Conservation (phyloP, 1,140 invertebrate species). For the Brachionus manjavacas region DNA sequence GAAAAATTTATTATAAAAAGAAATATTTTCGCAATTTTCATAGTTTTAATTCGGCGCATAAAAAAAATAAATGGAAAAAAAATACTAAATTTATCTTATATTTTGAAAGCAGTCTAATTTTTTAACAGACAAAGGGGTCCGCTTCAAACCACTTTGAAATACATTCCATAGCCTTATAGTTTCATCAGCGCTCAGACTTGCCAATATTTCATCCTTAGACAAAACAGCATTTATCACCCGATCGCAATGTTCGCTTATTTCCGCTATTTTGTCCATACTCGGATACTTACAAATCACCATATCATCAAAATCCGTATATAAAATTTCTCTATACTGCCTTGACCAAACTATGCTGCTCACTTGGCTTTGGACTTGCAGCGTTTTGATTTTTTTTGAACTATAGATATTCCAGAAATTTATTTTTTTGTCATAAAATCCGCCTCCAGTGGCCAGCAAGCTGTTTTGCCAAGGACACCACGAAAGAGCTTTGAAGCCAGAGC, state of each 20-base stretch:
- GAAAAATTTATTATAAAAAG: no score
- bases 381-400: conserved; percentile 63
- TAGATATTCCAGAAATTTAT: conserved; percentile 78
- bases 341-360: conserved; percentile 89
- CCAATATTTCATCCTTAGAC: conserved; percentile 84
- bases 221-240: conserved; percentile 82
- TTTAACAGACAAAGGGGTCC: background rate
- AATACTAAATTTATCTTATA: background rate
- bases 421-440: conserved; percentile 82
- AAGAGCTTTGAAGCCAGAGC: conserved; percentile 69
- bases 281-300: conserved; percentile 94
- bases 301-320: conserved; percentile 88
- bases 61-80: background rate
- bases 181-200: conserved; percentile 89
- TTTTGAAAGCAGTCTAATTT: conserved; percentile 12
- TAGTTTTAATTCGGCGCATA: background rate
- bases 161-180: conserved; percentile 92
- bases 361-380: conserved; percentile 51
- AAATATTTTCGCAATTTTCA: background rate
- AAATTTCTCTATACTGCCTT: conserved; percentile 82
- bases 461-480: conserved; percentile 93
- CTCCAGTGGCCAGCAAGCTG: conserved; percentile 83
- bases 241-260: conserved; percentile 71
- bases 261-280: conserved; percentile 68
- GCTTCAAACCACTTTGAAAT: conserved; percentile 60